These are phyloP conservation scores for Eristalinus sepulchralis DNA, from an alignment of 2,888 invertebrate species.

Conservation along the genomic window DNA sequence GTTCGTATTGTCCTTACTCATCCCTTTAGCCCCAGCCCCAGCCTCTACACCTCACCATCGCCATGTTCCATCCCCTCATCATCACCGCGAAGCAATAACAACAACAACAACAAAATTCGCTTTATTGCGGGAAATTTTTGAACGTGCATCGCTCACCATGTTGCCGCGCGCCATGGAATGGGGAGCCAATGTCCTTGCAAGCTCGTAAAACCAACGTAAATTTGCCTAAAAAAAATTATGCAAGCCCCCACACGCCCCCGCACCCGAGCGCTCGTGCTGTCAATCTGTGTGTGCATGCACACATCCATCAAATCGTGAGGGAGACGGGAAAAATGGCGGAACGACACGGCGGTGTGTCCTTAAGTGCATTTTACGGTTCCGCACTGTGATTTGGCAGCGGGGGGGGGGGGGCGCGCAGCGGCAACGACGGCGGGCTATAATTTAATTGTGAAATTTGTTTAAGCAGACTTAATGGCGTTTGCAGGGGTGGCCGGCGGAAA, in stretches of 20 bases:
- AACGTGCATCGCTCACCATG: constrained; percentile 5
- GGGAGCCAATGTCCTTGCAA: constrained; percentile 20
- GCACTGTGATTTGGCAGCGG: background rate
- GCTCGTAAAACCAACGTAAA: constrained; percentile 31
- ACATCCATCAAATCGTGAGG: constrained; percentile 25
- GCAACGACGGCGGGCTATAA: constrained; percentile 11
- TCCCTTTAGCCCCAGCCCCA: background rate
- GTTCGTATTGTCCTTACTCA: background rate
- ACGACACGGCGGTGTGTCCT: background rate
- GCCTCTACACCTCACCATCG: too few species aligned
- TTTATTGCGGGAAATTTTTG: constrained; percentile 6
- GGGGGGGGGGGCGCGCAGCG: background rate
- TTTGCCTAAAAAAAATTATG: constrained; percentile 15
- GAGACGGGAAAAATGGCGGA: constrained; percentile 3
- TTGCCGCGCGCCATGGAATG: background rate
- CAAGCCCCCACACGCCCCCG: background rate
- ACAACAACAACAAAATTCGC: background rate
- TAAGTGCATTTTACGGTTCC: constrained; percentile 30
- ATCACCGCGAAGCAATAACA: background rate
- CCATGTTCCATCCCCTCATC: background rate
- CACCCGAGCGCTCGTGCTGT: background rate
- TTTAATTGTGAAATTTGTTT: constrained; percentile 27
- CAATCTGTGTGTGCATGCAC: constrained; percentile 26
- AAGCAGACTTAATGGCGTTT: background rate
- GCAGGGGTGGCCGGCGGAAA: background rate